Percentiles rank a stretch among this genome's conserved stretches.
Conservation (phyloP, 2,113 vertebrate genomes). For the Thunnus maccoyii region DNA sequence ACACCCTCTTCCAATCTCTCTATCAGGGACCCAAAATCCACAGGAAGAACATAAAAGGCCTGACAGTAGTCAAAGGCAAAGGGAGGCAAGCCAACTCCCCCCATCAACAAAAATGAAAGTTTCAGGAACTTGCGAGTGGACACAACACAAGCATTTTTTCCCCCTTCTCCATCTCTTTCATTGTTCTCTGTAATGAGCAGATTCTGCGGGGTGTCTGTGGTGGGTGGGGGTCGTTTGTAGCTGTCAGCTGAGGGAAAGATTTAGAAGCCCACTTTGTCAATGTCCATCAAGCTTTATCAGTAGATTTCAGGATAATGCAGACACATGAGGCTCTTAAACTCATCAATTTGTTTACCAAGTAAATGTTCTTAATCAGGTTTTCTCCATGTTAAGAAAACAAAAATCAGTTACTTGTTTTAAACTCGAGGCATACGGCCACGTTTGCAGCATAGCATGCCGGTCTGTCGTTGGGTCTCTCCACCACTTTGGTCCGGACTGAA, state of each 20-base stretch:
- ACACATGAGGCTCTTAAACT: background rate
- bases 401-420: too few species aligned
- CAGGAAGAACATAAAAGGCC: constrained; percentile 70
- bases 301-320: background rate
- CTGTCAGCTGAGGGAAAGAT: constrained; percentile 8
- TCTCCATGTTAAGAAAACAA: too few species aligned
- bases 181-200: constrained; percentile 33
- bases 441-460: too few species aligned
- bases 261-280: constrained; percentile 37
- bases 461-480: too few species aligned
- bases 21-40: constrained; percentile 61
- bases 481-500: too few species aligned
- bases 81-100: constrained; percentile 53
- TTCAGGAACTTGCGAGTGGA: constrained; percentile 54
- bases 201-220: constrained; percentile 23
- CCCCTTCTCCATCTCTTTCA: background rate
- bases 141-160: constrained; percentile 20
- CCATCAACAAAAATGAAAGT: constrained; percentile 52
- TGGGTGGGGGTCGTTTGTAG: constrained; percentile 27
- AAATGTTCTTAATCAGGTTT: too few species aligned
- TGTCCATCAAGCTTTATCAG: constrained; percentile 42
- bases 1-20: constrained; percentile 52
- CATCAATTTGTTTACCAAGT: background rate
- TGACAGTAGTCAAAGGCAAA: constrained; percentile 60
- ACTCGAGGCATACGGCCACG: too few species aligned